Base-by-base conservation (phyloP, 1,140 invertebrate genomes). In the Andrena cerasifolii region DNA sequence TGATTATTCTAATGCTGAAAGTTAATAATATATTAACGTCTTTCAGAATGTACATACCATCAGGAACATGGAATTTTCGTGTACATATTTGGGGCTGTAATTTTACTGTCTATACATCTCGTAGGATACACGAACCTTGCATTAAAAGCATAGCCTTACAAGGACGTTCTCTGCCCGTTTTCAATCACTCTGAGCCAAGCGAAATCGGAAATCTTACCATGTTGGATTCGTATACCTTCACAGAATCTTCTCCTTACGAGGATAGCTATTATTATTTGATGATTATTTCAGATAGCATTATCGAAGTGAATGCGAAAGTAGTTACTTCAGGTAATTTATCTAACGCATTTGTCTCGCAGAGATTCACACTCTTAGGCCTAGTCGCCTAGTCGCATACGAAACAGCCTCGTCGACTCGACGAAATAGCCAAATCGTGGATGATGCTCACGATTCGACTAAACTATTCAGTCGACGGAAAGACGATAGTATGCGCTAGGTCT, bases 211-310 rank as follows among this genome's bases (percentile, higher is more conserved):
- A 91, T 84, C 73, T 93, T 4, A 89, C 89, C n/a, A 86, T 84
- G 49, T 86, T 87, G 28, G 86, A 80, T 80, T 90, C 84, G 53
- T 91, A 93, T 53, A 88, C 85, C 6, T 93, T 93, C 75, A 86
- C 66, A 24, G 92, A 93, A 88, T 80, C 79, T n/a, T 86, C 92
- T n/a, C 94, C 94, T 18, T 93, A 86, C 73, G 91, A 93, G 78
- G 93, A 94, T 80, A 90, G 90, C 59, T 94, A 94, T 88, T 94
- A 94, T 84, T 94, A 94, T 88, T 83, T 94, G 53, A 83, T 94
- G 78, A 87, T 94, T 40, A 88, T 93, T 43, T 91, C 94, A 5
- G 90, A 90, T 73, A 93, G 90, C 67, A 85, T 91, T 33, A 91
- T 93, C 61, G 84, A 88, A 33, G 93, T 94, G 71, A 92, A 91